A percentile compares a stretch with the other conserved stretches of the same genome.
These are phyloP conservation scores for Lophotis ruficrista DNA, from an alignment of 2,113 vertebrate species.

Conservation along the genomic window DNA sequence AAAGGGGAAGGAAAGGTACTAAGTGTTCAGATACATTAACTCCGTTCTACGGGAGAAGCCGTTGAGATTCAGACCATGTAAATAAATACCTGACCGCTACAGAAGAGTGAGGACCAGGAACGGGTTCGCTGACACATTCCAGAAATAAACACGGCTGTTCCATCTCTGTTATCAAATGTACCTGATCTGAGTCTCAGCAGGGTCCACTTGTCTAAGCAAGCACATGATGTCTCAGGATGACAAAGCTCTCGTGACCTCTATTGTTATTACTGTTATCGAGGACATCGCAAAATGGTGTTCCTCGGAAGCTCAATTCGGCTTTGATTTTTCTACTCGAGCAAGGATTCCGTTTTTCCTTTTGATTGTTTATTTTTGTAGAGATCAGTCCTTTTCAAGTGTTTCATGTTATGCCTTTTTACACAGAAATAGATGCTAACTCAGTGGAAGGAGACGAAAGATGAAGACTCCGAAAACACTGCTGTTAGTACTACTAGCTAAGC, in stretches of 20 bases:
- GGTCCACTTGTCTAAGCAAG: background rate
- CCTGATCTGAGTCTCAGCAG: conserved; percentile 10
- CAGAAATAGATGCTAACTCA: background rate
- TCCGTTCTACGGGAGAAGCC: background rate
- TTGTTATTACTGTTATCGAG: conserved; percentile 11
- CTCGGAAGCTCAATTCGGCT: background rate
- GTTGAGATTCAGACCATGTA: background rate
- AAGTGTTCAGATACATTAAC: background rate
- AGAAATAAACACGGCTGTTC: conserved; percentile 16
- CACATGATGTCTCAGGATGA: background rate
- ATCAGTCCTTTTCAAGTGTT: conserved; percentile 3
- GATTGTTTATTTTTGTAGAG: background rate
- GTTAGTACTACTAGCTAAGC: background rate
- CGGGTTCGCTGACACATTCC: background rate
- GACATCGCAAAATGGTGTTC: background rate
- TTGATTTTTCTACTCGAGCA: background rate
- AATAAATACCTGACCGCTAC: background rate
- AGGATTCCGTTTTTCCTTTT: background rate
- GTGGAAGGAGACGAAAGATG: background rate
- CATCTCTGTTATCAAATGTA: background rate
- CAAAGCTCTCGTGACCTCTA: background rate
- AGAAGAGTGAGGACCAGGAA: background rate
- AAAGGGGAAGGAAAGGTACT: background rate
- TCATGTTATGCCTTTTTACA: background rate
- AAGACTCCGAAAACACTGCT: background rate